Evolutionary conservation across 2,113 vertebrate species (phyloP), one percentile per base, ranked within the genome.

Genomic region (Sander lucioperca): DNA sequence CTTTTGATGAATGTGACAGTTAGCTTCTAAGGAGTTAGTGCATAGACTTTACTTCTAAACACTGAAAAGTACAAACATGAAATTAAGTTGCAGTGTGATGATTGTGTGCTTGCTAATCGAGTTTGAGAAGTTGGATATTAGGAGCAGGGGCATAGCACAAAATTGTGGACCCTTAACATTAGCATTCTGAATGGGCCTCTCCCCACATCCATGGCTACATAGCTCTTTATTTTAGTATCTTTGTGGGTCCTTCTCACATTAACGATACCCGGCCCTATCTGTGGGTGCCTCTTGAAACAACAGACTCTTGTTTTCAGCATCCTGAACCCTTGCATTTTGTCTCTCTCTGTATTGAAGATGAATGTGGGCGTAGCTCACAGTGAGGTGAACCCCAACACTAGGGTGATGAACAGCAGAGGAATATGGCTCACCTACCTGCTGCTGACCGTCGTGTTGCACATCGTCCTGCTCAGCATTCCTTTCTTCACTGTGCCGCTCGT

Each of bases 331-430:
- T 0, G 0, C 3, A 15, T 63, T n/a, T 15, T 25, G 9, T 79
- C 3, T 77, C 6, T 59, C 12, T 59, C 11, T 81, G 14, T 84
- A 1, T 70, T 88, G 93, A 94, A 91, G 94, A 99, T 99, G 98
- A 98, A 99, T 71, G 98, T 99, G 80, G 98, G 98, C 75, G 97
- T 98, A 75, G 98, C 97, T 75, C 97, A 99, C 96, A 98, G 98
- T 43, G 97, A 99, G 94, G 97, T 97, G 86, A 99, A 99, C 93
- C 98, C 97, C 91, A 99, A 99, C 95, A 98, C 97, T 0, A 92
- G 96, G 93, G 97, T 99, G 90, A 97, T 98, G 96, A 99, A 96
- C 93, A 97, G 97, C 89, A 95, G 97, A 36, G 97, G 98, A 30
- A 96, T 98, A 77, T 99, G 98, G 98, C 95, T 98, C 88, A 96